phyloP scores from a whole-genome alignment of 2,113 vertebrate species.

The Vombatus ursinus region DNA sequence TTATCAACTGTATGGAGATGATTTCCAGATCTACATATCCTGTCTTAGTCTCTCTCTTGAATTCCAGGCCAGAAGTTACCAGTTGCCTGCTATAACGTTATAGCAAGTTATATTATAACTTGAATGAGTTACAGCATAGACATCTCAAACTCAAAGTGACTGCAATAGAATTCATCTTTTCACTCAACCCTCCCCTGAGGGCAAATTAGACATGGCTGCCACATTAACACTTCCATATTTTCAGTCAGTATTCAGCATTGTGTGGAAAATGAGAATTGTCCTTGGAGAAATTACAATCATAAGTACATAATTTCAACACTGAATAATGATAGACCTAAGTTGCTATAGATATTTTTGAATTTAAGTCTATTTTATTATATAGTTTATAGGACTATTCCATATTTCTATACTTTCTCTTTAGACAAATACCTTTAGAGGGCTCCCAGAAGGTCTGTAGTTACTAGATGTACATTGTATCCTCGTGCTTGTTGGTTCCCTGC shows the following conservation, averaged over 20 bases:
- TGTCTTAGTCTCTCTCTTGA: too few relatives aligned
- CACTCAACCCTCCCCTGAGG: not conserved
- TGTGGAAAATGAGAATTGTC: not conserved
- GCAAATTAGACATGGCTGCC: not conserved
- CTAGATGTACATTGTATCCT: not conserved
- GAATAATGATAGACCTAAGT: not conserved
- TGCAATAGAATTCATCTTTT: not conserved
- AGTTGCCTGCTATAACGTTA: too few relatives aligned
- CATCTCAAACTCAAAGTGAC: too few relatives aligned
- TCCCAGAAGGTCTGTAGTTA: slow-evolving; percentile 8
- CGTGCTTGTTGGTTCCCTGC: slow-evolving; percentile 4
- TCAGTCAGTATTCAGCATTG: not conserved
- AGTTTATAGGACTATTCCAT: not conserved
- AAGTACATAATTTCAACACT: not conserved
- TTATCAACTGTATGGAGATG: too few relatives aligned
- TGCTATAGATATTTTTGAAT: not conserved
- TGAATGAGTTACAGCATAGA: too few relatives aligned
- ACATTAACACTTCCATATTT: not conserved
- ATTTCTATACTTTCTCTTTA: slow-evolving; percentile 26
- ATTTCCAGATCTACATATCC: too few relatives aligned
- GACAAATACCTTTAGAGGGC: slow-evolving; percentile 15
- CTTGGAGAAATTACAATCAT: not conserved
- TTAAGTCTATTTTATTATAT: not conserved
- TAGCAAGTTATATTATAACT: too few relatives aligned
- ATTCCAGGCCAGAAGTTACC: too few relatives aligned